Evolutionary conservation across 2,113 vertebrate species (phyloP), one percentile per base, ranked within the genome.

Genomic region (Actenoides hombroni): DNA sequence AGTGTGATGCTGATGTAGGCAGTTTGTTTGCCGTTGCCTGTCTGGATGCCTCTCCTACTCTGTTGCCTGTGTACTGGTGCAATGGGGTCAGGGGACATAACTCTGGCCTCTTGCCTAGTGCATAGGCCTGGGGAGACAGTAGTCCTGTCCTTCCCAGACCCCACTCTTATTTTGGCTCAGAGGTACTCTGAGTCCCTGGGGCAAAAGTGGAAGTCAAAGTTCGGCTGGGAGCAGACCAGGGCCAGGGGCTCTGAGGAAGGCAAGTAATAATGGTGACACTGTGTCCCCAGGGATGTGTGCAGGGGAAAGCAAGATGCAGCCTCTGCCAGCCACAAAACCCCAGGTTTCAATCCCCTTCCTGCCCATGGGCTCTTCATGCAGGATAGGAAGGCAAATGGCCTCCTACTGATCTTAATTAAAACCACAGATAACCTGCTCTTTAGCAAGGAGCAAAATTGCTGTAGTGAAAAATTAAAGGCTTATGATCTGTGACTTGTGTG

Each of bases 401-500:
- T 86, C 37, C 39, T 63, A 37, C 49, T 0, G 1, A 6, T 33
- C 63, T 78, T 61, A 91, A 86, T 70, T 88, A 88, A 83, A 83
- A 61, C 39, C 13, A 33, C 54, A 85, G 78, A 70, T 48, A 90
- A 49, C 20, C 44, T 11, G 2, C 86, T 67, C 40, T 68, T 83
- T 25, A 91, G 29, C 48, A 84, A 86, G 51, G 9, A 59, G 56
- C 0, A 0, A 75, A 94, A 82, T 73, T 65, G 49, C 65, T 80
- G 61, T 75, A 89, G 84, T 79, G 91, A 84, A 79, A 94, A 91
- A 91, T 79, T 44, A 64, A 94, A 87, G 24, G n/a, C 76, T 86
- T 91, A 91, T 79, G 65, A 77, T 73, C 59, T 79, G 54, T 56
- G 85, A 70, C 49, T 57, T 74, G 48, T 3, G 13, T 65, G 49